Evolutionary conservation across 2,888 invertebrate species (phyloP), one percentile per base, ranked within the genome.

Genomic region (Fragum fragum): DNA sequence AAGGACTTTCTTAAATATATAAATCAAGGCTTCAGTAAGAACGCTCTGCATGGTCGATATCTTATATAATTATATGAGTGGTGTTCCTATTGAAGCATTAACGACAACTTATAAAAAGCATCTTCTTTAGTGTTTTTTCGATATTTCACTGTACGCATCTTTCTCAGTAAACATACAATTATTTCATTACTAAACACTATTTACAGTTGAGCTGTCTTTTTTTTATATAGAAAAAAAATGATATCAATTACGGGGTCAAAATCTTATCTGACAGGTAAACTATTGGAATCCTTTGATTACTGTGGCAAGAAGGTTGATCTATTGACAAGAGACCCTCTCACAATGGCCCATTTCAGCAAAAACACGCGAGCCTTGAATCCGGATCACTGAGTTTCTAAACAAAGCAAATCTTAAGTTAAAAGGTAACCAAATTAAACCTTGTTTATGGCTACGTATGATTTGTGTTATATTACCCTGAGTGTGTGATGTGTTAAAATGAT

Each of bases 401-500:
- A 83, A 83, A 63, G 73, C 77, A 72, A 79, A 77, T 79, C 29
- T 70, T n/a, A 79, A 83, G 83, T 79, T 83, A 77, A 83, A 83
- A 79, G 83, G 79, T 83, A 83, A 74, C 83, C 53, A 71, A 79
- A 73, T 79, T 82, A 73, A 72, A 70, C 76, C 69, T 79, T 73
- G 73, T 78, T 76, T 82, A 82, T 76, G 75, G 63, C 73, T 63
- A 52, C 55, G 42, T 36, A 57, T 79, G 74, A 69, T 39, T 47
- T 79, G 79, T 71, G 52, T 53, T 42, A 53, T 59, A 52, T 72
- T 77, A 77, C 47, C 63, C n/a, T 11, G 21, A 26, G 23, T 53
- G 29, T 36, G 16, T 26, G 42, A 82, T 73, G 82, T 82, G 82
- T 82, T 68, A 82, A 28, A 68, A 79, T 82, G 79, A 82, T 82